phyloP scores from a whole-genome alignment of 1,140 invertebrate genomes.

The Calycopis cecrops region DNA sequence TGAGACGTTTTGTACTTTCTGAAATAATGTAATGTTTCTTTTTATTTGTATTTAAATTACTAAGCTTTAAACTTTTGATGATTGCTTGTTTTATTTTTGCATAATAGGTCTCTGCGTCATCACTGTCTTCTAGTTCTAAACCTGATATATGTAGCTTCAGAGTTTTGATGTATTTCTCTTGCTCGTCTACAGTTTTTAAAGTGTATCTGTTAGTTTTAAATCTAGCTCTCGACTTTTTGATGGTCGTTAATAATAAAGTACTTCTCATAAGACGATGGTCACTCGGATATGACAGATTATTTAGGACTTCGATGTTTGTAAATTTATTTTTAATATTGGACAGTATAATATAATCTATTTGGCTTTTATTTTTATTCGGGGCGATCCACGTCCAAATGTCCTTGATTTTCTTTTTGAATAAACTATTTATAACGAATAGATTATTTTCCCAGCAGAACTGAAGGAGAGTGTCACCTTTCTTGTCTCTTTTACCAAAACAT shows the following conservation, averaged over 20 bases:
- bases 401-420: slow-evolving; percentile 13
- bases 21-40: too few relatives aligned
- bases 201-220: neutral
- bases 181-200: neutral
- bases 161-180: neutral
- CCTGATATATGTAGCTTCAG: neutral
- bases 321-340: too few relatives aligned
- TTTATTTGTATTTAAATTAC: neutral
- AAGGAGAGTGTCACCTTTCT: slow-evolving; percentile 3
- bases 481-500: neutral
- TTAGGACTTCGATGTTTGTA: too few relatives aligned
- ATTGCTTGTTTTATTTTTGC: slow-evolving; percentile 12
- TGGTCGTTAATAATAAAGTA: too few relatives aligned
- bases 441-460: slow-evolving; percentile 12
- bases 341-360: too few relatives aligned
- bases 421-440: slow-evolving; percentile 6
- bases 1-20: too few relatives aligned
- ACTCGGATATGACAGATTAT: too few relatives aligned
- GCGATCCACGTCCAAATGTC: slow-evolving; percentile 15
- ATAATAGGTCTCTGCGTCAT: slow-evolving; percentile 10
- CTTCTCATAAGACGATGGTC: too few relatives aligned
- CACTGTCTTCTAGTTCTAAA: neutral
- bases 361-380: slow-evolving; percentile 9
- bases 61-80: neutral
- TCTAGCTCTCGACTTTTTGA: slow-evolving; percentile 9